A percentile compares a stretch with the other conserved stretches of the same genome.
Evolutionary conservation across 1,140 invertebrate genomes (phyloP).

Genomic region (Aphaenogaster ashmeadi): DNA sequence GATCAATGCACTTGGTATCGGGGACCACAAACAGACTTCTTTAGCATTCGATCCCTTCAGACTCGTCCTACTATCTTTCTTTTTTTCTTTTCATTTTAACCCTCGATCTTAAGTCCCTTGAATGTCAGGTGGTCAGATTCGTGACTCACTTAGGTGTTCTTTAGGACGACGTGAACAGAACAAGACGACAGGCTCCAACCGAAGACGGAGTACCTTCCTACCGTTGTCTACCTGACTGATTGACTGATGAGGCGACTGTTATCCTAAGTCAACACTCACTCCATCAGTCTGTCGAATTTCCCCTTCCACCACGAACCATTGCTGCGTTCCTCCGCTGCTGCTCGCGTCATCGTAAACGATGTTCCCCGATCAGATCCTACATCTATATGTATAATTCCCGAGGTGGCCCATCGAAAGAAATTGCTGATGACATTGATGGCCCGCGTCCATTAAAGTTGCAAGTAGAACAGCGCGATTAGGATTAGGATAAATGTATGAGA

Average conservation of each 20-base stretch:
- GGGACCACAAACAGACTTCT: conserved; percentile 40
- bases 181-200: conserved; percentile 77
- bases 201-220: conserved; percentile 83
- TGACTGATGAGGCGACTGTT: conserved; percentile 87
- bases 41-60: conserved; percentile 52
- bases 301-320: conserved; percentile 48
- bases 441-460: conserved; percentile 10
- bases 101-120: conserved; percentile 61
- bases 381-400: conserved; percentile 52
- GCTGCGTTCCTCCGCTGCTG: conserved; percentile 54
- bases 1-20: conserved; percentile 44
- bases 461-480: neutral
- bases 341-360: conserved; percentile 54
- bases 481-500: neutral
- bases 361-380: conserved; percentile 37
- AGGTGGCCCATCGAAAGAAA: conserved; percentile 34
- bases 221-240: conserved; percentile 86
- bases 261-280: conserved; percentile 88
- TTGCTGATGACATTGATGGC: conserved; percentile 32
- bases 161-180: conserved; percentile 75
- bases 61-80: conserved; percentile 32
- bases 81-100: conserved; percentile 36
- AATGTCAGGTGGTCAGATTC: conserved; percentile 81
- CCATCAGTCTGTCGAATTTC: conserved; percentile 84
- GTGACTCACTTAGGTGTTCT: conserved; percentile 84